Evolutionary conservation across 92 coral and sea anemone genomes (phyloP).

Genomic region (Umimayanthus chanpuru): DNA sequence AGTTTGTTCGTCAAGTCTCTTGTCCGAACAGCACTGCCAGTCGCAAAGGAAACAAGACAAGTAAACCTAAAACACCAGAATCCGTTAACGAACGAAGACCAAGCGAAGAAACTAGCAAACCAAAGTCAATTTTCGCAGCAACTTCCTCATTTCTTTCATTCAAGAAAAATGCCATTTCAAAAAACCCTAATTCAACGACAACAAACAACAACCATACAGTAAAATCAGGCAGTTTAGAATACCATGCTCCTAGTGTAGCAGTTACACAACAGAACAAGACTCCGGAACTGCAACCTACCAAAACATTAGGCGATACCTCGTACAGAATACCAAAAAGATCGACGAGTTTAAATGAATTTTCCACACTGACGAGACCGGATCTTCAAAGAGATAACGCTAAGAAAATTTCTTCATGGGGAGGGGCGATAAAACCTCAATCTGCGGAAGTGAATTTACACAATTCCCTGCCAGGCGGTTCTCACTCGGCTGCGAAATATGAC

Average conservation of each 20-base stretch:
- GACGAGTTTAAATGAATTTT: not conserved
- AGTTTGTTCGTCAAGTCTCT: constrained; percentile 16
- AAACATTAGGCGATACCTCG: not conserved
- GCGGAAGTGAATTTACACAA: not conserved
- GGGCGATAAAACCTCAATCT: constrained; percentile 36
- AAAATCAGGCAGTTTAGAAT: not conserved
- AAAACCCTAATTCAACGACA: not conserved
- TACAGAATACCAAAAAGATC: constrained; percentile 10
- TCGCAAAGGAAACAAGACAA: not conserved
- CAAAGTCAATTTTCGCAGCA: constrained; percentile 4
- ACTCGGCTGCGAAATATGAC: not conserved
- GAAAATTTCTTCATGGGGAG: constrained; percentile 42
- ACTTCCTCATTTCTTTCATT: constrained; percentile 7
- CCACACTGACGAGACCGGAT: not conserved
- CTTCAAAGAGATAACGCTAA: constrained; percentile 40
- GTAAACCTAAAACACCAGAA: not conserved
- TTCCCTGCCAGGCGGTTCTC: constrained; percentile 22
- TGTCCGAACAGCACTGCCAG: not conserved
- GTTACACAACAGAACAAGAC: not conserved
- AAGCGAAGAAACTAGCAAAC: not conserved
- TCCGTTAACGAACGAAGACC: not conserved
- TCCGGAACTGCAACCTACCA: constrained; percentile 5
- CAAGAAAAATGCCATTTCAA: constrained; percentile 13
- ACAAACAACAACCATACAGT: not conserved
- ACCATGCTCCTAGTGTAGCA: not conserved